Evolutionary conservation across 1,140 invertebrate species (phyloP).

Genomic region (Spodoptera frugiperda): DNA sequence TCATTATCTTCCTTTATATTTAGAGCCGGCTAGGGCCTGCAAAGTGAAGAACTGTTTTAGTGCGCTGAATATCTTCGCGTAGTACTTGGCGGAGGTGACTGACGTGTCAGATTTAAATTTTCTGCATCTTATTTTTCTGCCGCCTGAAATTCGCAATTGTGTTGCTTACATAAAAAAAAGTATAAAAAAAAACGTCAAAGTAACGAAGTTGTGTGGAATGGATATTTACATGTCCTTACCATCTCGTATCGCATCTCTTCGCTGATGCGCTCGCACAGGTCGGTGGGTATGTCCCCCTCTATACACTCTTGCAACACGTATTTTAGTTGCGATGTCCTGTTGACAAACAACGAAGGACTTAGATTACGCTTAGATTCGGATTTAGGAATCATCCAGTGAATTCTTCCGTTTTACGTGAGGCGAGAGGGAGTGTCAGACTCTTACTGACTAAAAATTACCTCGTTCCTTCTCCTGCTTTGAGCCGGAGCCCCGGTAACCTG

Average conservation of each 20-base stretch:
- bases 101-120: constrained; percentile 81
- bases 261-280: constrained; percentile 94
- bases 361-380: too few relatives aligned
- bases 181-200: constrained; percentile 57
- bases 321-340: constrained; percentile 82
- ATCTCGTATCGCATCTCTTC: constrained; percentile 98
- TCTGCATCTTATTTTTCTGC: constrained; percentile 82
- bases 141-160: constrained; percentile 73
- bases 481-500: too few relatives aligned
- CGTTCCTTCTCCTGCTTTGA: too few relatives aligned
- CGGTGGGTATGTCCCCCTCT: constrained; percentile 96
- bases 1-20: constrained; percentile 80
- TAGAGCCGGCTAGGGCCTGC: constrained; percentile 78
- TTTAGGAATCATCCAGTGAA: too few relatives aligned
- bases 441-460: too few relatives aligned
- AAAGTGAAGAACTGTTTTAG: constrained; percentile 83
- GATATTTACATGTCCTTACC: constrained; percentile 88
- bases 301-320: constrained; percentile 89
- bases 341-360: background rate
- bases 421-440: too few relatives aligned
- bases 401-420: too few relatives aligned
- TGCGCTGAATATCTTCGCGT: constrained; percentile 79
- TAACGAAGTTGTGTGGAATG: constrained; percentile 54
- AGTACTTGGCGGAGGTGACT: constrained; percentile 77
- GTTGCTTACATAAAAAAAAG: constrained; percentile 60